phyloP scores from a whole-genome alignment of 2,888 invertebrate species.

The Axea sp. region DNA sequence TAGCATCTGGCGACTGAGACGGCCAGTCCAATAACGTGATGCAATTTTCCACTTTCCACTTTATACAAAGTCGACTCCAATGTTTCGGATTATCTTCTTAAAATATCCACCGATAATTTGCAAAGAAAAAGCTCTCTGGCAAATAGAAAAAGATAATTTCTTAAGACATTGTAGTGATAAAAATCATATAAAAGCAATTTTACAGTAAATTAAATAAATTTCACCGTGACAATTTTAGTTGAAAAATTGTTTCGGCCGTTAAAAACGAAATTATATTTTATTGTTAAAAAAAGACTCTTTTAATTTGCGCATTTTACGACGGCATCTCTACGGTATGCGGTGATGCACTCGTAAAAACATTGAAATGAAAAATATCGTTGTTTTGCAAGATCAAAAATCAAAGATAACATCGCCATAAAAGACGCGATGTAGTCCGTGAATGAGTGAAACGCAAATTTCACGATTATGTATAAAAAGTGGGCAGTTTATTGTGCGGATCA shows the following conservation, averaged over 20 bases:
- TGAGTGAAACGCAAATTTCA: constrained; percentile 43
- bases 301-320: constrained; percentile 19
- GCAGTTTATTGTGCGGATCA: constrained; percentile 56
- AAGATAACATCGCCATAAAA: constrained; percentile 42
- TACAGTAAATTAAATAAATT: constrained; percentile 49
- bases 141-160: constrained; percentile 43
- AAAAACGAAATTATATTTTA: constrained; percentile 1
- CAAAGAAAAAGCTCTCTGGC: constrained; percentile 44
- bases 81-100: constrained; percentile 65
- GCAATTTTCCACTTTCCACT: constrained; percentile 62
- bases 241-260: constrained; percentile 3
- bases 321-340: neutral
- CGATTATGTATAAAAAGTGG: constrained; percentile 46
- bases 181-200: constrained; percentile 43
- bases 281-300: constrained; percentile 11
- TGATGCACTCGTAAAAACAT: constrained; percentile 28
- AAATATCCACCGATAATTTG: constrained; percentile 58
- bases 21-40: constrained; percentile 61
- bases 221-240: constrained; percentile 22
- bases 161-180: constrained; percentile 27
- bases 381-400: constrained; percentile 40
- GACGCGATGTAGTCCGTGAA: constrained; percentile 1
- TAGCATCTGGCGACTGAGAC: constrained; percentile 61
- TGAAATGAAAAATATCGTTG: constrained; percentile 27
- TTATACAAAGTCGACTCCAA: constrained; percentile 61